phyloP scores from a whole-genome alignment of 2,888 invertebrate species.

The Cheilosia urbana region DNA sequence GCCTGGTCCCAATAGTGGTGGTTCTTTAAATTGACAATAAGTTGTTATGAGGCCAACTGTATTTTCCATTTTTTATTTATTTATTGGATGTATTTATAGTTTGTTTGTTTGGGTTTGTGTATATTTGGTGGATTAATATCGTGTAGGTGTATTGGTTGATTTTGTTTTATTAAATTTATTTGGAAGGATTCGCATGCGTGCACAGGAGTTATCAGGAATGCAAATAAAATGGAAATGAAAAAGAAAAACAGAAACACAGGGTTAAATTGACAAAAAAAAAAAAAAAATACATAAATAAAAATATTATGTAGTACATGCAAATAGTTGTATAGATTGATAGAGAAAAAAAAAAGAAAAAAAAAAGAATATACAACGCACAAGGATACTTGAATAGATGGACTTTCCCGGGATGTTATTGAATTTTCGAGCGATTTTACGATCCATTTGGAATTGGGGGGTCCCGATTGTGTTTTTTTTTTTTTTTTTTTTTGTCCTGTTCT shows the following conservation, averaged over 20 bases:
- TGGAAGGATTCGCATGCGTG: conserved; percentile 63
- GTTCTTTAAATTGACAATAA: conserved; percentile 84
- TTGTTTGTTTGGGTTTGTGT: conserved; percentile 48
- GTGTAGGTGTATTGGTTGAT: conserved; percentile 6
- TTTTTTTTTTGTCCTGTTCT: neutral
- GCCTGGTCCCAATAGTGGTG: conserved; percentile 84
- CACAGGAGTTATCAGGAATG: conserved; percentile 55
- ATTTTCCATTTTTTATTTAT: conserved; percentile 54
- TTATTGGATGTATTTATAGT: conserved; percentile 44
- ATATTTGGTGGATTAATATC: conserved; percentile 24
- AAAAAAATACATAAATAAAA: neutral
- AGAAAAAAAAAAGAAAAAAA: neutral
- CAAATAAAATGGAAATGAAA: conserved; percentile 45
- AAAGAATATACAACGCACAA: conserved; percentile 24
- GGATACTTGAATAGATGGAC: conserved; percentile 13
- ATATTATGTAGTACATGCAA: neutral
- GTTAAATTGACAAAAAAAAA: conserved; percentile 25
- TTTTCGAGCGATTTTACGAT: neutral
- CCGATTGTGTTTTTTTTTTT: too few relatives aligned
- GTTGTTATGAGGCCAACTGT: conserved; percentile 80
- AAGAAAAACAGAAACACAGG: conserved; percentile 22
- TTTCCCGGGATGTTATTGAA: neutral
- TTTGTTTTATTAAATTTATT: conserved; percentile 16
- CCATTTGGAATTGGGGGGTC: too few relatives aligned
- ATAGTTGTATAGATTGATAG: neutral